Percentiles rank a stretch among this genome's conserved stretches.
phyloP scores from a whole-genome alignment of 2,797 vertebrate genomes.

The Centroberyx gerrardi region DNA sequence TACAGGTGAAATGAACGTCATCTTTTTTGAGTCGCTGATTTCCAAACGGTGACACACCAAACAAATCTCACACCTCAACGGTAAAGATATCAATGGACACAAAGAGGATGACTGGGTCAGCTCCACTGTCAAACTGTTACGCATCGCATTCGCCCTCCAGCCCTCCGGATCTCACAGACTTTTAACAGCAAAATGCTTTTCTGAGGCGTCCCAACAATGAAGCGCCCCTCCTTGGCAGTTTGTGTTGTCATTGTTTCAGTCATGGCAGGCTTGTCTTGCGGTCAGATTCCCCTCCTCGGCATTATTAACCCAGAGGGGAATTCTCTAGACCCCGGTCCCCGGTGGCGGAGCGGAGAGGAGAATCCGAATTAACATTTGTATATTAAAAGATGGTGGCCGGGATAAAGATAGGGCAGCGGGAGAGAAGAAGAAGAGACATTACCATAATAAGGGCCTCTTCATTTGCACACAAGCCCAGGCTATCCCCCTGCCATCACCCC shows the following conservation, averaged over 20 bases:
- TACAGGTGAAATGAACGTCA: neutral
- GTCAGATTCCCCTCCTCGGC: conserved; percentile 34
- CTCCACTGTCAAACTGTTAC: too few species aligned
- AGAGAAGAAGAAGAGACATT: conserved; percentile 74
- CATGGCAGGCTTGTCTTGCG: neutral
- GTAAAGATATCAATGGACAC: too few species aligned
- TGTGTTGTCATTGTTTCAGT: conserved; percentile 5
- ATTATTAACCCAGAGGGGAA: conserved; percentile 40
- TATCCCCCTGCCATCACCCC: conserved; percentile 56
- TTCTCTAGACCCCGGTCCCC: conserved; percentile 63
- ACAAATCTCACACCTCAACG: neutral
- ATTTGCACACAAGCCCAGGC: conserved; percentile 86
- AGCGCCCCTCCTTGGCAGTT: neutral
- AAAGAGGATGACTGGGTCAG: too few species aligned
- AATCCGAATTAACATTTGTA: conserved; percentile 84
- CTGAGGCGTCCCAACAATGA: neutral
- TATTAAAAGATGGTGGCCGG: conserved; percentile 83
- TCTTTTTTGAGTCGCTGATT: neutral
- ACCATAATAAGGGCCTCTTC: conserved; percentile 87
- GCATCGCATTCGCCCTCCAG: too few species aligned
- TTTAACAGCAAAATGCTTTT: too few species aligned
- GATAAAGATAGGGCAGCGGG: conserved; percentile 82
- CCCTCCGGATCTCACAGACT: too few species aligned
- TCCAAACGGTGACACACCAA: neutral
- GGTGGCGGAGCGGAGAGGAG: neutral